Conservation (phyloP, 2,888 invertebrate species). For the Phytoseiulus persimilis region DNA sequence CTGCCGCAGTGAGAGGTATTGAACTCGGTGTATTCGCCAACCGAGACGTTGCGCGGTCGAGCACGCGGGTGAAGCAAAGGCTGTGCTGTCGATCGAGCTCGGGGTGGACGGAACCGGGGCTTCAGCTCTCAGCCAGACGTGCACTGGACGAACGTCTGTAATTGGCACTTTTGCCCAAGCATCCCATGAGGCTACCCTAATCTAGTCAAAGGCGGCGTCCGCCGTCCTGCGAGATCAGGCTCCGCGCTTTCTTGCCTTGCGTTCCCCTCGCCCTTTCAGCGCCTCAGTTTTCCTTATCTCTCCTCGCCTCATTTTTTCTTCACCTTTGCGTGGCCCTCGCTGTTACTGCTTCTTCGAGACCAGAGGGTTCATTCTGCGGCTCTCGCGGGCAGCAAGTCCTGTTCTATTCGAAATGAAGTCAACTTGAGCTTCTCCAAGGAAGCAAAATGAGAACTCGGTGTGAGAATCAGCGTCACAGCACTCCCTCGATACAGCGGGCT, state of each 20-base stretch:
- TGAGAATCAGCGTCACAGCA: too few relatives aligned
- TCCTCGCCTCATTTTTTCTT: not conserved
- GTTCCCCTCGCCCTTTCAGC: not conserved
- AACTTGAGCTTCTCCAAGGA: too few relatives aligned
- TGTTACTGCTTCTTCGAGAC: not conserved
- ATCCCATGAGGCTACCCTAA: not conserved
- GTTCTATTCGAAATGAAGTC: too few relatives aligned
- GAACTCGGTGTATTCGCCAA: not conserved
- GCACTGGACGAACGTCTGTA: not conserved
- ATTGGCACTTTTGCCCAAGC: constrained; percentile 5
- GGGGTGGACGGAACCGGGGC: not conserved
- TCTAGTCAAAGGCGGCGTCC: not conserved
- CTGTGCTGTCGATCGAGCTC: not conserved
- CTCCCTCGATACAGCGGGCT: too few relatives aligned
- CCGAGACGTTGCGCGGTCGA: not conserved
- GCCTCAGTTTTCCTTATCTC: not conserved
- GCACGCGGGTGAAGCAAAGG: not conserved
- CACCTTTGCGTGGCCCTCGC: not conserved
- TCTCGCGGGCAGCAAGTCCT: too few relatives aligned
- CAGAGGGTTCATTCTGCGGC: too few relatives aligned
- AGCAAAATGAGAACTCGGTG: too few relatives aligned
- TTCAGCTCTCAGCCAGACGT: not conserved
- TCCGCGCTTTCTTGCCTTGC: not conserved
- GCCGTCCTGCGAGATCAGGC: not conserved
- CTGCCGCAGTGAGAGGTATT: too few relatives aligned